A percentile compares a stretch with the other conserved stretches of the same genome.
Evolutionary conservation across 2,113 vertebrate genomes (phyloP).

Genomic region (Manacus vitellinus): DNA sequence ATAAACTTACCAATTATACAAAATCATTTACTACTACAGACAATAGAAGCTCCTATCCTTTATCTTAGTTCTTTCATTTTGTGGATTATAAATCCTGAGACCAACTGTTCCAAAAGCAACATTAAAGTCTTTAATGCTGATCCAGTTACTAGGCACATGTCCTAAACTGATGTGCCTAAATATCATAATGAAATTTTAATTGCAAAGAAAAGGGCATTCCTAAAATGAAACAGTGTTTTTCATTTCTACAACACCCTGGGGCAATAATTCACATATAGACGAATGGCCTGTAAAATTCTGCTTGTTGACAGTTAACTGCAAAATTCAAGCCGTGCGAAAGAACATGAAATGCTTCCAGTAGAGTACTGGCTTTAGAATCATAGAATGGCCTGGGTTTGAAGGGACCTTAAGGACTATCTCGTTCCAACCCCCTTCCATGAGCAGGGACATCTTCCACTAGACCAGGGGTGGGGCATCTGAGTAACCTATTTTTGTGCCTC

Average conservation of each 20-base stretch:
- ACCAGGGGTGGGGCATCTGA: too few relatives aligned
- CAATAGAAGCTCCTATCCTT: neutral
- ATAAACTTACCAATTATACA: neutral
- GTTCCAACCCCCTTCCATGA: neutral
- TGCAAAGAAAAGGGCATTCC: constrained; percentile 27
- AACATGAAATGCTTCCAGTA: neutral
- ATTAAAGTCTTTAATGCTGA: neutral
- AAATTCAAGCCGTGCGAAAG: neutral
- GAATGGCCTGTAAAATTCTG: constrained; percentile 23
- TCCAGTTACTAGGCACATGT: neutral
- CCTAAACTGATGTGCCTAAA: neutral
- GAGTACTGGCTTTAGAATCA: neutral
- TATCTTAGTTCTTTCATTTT: neutral
- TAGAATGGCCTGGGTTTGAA: neutral
- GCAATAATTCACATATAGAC: constrained; percentile 28
- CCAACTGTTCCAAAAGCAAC: neutral
- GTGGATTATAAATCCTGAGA: constrained; percentile 14
- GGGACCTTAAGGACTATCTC: neutral
- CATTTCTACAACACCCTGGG: neutral
- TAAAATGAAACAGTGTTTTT: constrained; percentile 12
- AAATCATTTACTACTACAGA: neutral
- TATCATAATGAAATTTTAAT: constrained; percentile 43
- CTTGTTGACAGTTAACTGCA: neutral
- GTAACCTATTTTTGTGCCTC: accelerated
- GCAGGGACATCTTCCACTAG: neutral